These are phyloP conservation scores for Musca vetustissima DNA, from an alignment of 1,140 invertebrate species.

Conservation along the genomic window DNA sequence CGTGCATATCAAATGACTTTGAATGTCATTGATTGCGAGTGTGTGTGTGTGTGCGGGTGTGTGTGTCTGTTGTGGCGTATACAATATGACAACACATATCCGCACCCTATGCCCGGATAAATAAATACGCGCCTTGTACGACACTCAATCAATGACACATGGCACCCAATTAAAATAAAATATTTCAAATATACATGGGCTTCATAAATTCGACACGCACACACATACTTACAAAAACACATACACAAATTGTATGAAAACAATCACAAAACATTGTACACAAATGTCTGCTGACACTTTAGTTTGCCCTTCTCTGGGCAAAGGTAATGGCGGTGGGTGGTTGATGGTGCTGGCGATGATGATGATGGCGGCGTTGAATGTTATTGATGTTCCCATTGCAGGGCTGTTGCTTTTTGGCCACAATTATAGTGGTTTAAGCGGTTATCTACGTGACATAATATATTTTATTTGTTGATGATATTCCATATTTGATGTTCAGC, in stretches of 20 bases:
- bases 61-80: no score
- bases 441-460: constrained; percentile 17
- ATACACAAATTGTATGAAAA: constrained; percentile 3
- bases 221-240: background rate
- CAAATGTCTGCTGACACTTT: constrained; percentile 1
- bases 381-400: no score
- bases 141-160: constrained; percentile 12
- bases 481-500: no score
- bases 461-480: background rate
- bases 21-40: background rate
- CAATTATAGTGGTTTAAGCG: constrained; percentile 19
- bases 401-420: constrained; percentile 1
- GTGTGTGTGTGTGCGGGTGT: no score
- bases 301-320: background rate
- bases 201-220: background rate
- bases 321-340: no score
- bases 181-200: background rate
- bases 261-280: no score
- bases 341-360: no score
- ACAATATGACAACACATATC: no score
- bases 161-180: constrained; percentile 12
- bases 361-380: no score
- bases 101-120: no score
- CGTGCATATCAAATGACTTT: no score
- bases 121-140: no score